phyloP scores from a whole-genome alignment of 2,797 vertebrate species.

The Micromesistius poutassou region DNA sequence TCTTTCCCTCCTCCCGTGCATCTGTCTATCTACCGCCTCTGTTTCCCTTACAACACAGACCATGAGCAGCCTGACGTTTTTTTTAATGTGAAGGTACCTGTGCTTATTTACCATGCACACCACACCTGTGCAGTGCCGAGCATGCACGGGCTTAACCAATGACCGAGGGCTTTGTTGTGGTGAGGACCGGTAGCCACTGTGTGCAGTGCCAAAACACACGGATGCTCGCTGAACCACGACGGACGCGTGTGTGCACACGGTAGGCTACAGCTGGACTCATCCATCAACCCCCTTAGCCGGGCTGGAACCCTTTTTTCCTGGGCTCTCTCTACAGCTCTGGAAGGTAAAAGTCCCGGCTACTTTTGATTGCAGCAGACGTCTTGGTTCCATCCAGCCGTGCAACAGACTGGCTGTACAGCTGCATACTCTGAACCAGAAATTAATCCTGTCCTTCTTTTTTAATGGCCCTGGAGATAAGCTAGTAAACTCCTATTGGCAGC shows the following conservation, averaged over 20 bases:
- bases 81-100: conserved; percentile 14
- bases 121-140: conserved; percentile 16
- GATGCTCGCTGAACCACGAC: conserved; percentile 40
- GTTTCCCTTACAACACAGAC: not conserved
- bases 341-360: too few species aligned
- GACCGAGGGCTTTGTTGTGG: conserved; percentile 41
- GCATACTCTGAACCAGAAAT: too few species aligned
- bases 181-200: conserved; percentile 51
- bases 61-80: not conserved
- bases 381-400: too few species aligned
- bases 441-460: not conserved
- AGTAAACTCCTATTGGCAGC: not conserved
- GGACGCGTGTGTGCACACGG: conserved; percentile 9
- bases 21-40: conserved; percentile 11
- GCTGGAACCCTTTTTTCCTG: not conserved
- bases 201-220: conserved; percentile 53
- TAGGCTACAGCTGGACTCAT: not conserved
- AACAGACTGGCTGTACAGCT: too few species aligned
- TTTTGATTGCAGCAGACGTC: too few species aligned
- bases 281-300: not conserved
- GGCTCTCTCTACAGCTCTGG: not conserved
- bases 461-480: not conserved
- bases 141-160: conserved; percentile 53
- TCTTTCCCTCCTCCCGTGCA: conserved; percentile 20
- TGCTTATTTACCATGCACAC: conserved; percentile 25